Base-by-base conservation (phyloP, 2,888 invertebrate genomes). In the Polydrusus cervinus region DNA sequence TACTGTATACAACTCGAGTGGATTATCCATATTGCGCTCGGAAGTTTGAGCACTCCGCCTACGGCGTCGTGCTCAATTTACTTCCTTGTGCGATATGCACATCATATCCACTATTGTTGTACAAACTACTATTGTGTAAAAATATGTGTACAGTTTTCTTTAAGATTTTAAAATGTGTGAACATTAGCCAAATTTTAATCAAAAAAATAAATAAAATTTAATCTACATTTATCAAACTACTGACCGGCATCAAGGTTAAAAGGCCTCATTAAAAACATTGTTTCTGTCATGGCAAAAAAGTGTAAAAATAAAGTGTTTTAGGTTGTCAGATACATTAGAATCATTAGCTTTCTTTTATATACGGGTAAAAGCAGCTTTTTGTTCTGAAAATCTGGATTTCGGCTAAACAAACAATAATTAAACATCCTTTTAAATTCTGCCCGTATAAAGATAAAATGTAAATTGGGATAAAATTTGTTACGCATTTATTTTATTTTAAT, bases 321-420 rank as follows among this genome's bases (percentile, higher is more conserved):
- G 64, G 25, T 47, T 64, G 64, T 64, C 64, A 62, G 61, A 62
- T 62, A 18, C 61, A 62, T 62, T 62, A 62, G 64, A 47, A 18
- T 25, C 45, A 64, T 45, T 64, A 64, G 47, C 64, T 64, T 47
- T 64, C 45, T 13, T 64, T 64, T 64, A 47, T 64, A 13, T 16
- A n/a, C 34, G 34, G 14, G 18, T 45, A 18, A 62, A 62, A 62
- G 18, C 43, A 40, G 64, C 47, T 20, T 25, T 45, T 61, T 51
- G 51, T 51, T 18, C 13, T 16, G 47, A 3, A 47, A 47, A 47
- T 16, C 14, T 47, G 47, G 16, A 16, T 16, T 43, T 47, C 16
- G 16, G 5, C 16, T 47, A 47, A 13, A 47, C 16, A 47, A 47
- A 16, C 47, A 47, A n/a, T 16, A 47, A 47, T 47, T 47, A 47